These are phyloP conservation scores for Monomorium pharaonis DNA, from an alignment of 1,140 invertebrate genomes.

Conservation along the genomic window DNA sequence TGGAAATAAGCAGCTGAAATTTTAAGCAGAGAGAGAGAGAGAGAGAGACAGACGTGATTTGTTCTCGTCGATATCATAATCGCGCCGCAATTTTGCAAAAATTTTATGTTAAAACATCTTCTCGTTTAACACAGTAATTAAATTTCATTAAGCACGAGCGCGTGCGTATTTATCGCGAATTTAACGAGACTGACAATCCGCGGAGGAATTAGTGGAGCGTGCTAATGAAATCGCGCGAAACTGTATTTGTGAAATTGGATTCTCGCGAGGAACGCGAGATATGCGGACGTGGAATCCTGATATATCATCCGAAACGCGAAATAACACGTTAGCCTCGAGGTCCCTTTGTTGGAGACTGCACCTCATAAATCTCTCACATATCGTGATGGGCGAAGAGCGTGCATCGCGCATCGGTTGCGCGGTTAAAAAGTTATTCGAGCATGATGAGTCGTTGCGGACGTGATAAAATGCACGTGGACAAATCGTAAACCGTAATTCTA, in stretches of 20 bases:
- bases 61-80: not conserved
- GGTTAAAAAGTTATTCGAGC: not conserved
- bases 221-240: conserved; percentile 2
- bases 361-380: not conserved
- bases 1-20: no score
- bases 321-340: not conserved
- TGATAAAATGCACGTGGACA: conserved; percentile 3
- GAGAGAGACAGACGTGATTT: not conserved
- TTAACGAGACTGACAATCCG: conserved; percentile 21
- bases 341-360: not conserved
- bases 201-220: not conserved
- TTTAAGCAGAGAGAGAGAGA: not conserved
- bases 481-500: not conserved
- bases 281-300: not conserved
- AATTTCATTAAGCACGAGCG: not conserved
- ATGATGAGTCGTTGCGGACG: not conserved
- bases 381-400: not conserved
- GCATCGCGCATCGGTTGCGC: not conserved
- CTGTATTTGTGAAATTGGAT: conserved; percentile 19
- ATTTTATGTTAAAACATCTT: not conserved
- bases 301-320: not conserved
- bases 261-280: not conserved
- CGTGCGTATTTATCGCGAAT: not conserved
- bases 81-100: not conserved
- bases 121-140: conserved; percentile 10